Evolutionary conservation across 1,140 invertebrate species (phyloP).

Genomic region (Lepidurus apus): DNA sequence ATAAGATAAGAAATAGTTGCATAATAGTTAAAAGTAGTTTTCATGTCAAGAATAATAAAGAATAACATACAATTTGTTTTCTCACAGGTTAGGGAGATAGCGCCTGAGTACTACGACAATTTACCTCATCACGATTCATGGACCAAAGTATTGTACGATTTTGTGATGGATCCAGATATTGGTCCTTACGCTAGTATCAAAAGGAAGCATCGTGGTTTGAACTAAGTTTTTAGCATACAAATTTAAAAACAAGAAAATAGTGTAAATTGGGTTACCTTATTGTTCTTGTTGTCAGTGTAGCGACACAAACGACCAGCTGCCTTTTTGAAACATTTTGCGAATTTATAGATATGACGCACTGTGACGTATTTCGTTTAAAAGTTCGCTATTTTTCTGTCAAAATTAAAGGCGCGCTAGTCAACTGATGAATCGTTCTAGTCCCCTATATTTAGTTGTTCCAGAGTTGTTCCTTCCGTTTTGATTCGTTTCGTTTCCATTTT

Average conservation of each 20-base stretch:
- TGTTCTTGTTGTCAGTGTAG: neutral
- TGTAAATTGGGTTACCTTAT: neutral
- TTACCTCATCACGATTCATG: slow-evolving; percentile 91
- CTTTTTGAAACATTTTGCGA: neutral
- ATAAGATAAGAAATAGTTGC: too few species aligned
- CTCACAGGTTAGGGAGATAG: slow-evolving; percentile 96
- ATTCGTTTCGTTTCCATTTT: neutral
- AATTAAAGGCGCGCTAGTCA: too few species aligned
- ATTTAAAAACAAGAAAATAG: too few species aligned
- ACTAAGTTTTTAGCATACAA: neutral
- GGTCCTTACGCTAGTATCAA: slow-evolving; percentile 94
- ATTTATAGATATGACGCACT: neutral
- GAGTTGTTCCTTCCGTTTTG: neutral
- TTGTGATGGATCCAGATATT: slow-evolving; percentile 91
- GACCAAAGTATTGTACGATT: slow-evolving; percentile 88
- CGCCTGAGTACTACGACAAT: slow-evolving; percentile 90
- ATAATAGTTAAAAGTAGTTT: neutral
- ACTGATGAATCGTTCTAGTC: too few species aligned
- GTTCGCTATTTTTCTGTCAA: too few species aligned
- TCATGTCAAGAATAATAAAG: neutral
- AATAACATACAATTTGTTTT: slow-evolving; percentile 57
- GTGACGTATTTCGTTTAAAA: too few species aligned
- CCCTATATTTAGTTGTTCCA: too few species aligned
- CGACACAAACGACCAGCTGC: neutral
- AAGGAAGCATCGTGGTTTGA: slow-evolving; percentile 52